Percentiles rank a stretch among this genome's conserved stretches.
These are phyloP conservation scores for Drosophila neutralis DNA, from an alignment of 2,888 invertebrate species.

Conservation along the genomic window DNA sequence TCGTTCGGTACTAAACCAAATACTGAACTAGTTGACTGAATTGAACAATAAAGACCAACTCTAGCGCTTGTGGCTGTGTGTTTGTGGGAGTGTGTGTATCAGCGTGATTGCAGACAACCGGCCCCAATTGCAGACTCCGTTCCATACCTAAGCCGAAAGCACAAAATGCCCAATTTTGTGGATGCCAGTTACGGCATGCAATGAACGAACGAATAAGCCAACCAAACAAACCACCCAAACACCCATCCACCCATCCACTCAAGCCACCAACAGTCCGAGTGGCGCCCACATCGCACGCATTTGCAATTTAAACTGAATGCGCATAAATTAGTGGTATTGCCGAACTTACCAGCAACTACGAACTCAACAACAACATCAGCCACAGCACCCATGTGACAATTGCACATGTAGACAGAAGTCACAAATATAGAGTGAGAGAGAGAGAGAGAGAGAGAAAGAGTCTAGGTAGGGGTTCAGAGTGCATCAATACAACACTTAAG, in stretches of 20 bases:
- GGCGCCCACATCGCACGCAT: constrained; percentile 62
- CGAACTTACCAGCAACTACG: constrained; percentile 40
- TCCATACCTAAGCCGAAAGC: constrained; percentile 12
- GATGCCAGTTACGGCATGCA: constrained; percentile 38
- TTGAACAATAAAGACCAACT: not conserved
- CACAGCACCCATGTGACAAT: constrained; percentile 10
- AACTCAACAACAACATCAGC: not conserved
- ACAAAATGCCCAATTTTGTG: constrained; percentile 69
- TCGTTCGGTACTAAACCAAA: not conserved
- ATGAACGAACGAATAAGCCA: not conserved
- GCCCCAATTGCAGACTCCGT: constrained; percentile 21
- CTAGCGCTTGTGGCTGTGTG: not conserved
- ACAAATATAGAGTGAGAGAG: not conserved
- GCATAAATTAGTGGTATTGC: constrained; percentile 75
- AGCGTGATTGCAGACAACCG: constrained; percentile 64
- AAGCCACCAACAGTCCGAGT: constrained; percentile 9
- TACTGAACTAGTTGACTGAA: constrained; percentile 1
- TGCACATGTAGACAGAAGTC: constrained; percentile 31
- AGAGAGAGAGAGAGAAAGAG: not conserved
- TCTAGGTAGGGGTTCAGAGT: not conserved
- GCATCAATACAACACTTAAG: not conserved
- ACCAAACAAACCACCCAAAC: not conserved
- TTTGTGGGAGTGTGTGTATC: constrained; percentile 14
- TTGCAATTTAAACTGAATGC: constrained; percentile 77
- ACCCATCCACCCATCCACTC: not conserved